Evolutionary conservation across 2,113 vertebrate species (phyloP).

Genomic region (Nothocercus julius): DNA sequence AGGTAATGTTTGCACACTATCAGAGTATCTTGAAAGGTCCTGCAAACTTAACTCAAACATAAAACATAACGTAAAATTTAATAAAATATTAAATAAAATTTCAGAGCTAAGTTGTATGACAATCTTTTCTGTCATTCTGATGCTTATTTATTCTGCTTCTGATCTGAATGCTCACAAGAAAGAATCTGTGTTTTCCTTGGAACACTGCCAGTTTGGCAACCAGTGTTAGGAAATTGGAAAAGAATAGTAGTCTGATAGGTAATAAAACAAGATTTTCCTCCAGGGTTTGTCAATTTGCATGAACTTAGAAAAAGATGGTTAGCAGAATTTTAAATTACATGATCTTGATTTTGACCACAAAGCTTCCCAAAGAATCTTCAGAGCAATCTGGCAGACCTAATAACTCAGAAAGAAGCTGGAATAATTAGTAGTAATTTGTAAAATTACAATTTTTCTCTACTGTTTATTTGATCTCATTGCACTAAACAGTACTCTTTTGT

Average conservation of each 20-base stretch:
- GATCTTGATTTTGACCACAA: background rate
- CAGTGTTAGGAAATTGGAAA: background rate
- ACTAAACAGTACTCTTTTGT: background rate
- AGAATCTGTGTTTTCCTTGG: background rate
- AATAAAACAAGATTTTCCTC: background rate
- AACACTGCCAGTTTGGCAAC: background rate
- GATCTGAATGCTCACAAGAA: background rate
- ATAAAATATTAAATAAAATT: background rate
- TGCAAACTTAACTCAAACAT: background rate
- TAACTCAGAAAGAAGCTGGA: slow-evolving; percentile 13
- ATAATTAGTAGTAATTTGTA: slow-evolving; percentile 20
- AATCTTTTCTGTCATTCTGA: background rate
- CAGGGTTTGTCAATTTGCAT: background rate
- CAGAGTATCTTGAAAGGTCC: background rate
- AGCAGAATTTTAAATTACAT: background rate
- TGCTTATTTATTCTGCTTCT: background rate
- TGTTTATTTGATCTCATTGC: slow-evolving; percentile 21
- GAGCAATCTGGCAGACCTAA: background rate
- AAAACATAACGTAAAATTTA: background rate
- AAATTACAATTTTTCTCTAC: background rate
- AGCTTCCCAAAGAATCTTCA: slow-evolving; percentile 26
- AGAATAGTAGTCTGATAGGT: background rate
- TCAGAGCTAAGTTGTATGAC: background rate
- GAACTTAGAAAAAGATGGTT: background rate
- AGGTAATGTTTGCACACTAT: background rate